Conservation (phyloP, 2,888 invertebrate species). For the Agriopis marginaria region DNA sequence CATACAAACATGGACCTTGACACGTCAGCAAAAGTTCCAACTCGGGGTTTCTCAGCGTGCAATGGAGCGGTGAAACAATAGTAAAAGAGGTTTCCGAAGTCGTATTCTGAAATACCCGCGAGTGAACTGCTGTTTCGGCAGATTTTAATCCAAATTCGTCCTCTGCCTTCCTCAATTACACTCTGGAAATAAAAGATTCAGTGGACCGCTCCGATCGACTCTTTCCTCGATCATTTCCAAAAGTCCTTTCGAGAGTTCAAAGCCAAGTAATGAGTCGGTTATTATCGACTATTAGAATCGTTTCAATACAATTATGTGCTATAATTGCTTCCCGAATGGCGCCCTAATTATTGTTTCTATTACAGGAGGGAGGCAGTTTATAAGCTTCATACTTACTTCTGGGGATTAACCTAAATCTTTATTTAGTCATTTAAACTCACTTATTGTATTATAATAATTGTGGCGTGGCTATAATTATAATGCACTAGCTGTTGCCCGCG, state of each 20-base stretch:
- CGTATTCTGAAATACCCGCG: neutral
- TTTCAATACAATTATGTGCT: conserved; percentile 18
- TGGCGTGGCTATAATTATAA: neutral
- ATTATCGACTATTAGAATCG: conserved; percentile 26
- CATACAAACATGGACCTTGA: no score
- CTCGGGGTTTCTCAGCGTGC: no score
- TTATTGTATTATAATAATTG: neutral
- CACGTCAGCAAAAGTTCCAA: no score
- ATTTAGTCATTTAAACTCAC: neutral
- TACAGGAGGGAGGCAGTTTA: neutral
- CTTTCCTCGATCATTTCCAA: conserved; percentile 10
- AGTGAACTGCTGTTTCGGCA: neutral
- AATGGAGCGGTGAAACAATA: no score
- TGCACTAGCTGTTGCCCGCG: no score
- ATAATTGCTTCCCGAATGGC: conserved; percentile 21
- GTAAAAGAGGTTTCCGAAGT: neutral
- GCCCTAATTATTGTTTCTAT: conserved; percentile 13
- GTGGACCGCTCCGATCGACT: conserved; percentile 2
- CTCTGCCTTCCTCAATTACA: neutral
- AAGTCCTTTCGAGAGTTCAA: conserved; percentile 7
- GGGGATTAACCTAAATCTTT: neutral
- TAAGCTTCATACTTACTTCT: neutral
- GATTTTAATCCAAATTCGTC: conserved; percentile 3
- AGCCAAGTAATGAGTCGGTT: conserved; percentile 15
- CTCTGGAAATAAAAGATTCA: conserved; percentile 5